These are phyloP conservation scores for Caenorhabditis zanzibari DNA, from an alignment of 2,888 invertebrate genomes.

Conservation along the genomic window DNA sequence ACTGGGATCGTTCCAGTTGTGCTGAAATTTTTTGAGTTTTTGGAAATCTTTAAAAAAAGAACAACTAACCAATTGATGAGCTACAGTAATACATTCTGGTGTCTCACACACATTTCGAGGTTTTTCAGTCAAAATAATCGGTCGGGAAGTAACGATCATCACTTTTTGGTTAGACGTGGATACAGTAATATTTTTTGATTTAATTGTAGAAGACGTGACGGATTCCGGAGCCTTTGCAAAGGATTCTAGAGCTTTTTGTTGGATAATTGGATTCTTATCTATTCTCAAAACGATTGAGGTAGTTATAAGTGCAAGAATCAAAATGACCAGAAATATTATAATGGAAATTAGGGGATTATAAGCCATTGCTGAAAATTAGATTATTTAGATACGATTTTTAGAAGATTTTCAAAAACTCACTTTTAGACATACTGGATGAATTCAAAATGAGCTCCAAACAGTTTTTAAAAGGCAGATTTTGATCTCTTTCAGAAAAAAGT, in stretches of 20 bases:
- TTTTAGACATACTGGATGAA: too few relatives aligned
- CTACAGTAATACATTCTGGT: conserved; percentile 27
- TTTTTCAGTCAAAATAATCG: background rate
- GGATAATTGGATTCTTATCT: background rate
- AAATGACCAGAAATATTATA: conserved; percentile 8
- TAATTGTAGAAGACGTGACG: background rate
- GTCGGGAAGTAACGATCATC: background rate
- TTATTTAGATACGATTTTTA: background rate
- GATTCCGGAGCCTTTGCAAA: background rate
- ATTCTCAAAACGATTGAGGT: background rate
- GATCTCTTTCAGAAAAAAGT: too few relatives aligned
- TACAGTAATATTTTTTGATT: background rate
- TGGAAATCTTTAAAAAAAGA: background rate
- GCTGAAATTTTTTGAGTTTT: conserved; percentile 73
- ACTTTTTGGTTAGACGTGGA: background rate
- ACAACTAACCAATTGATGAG: conserved; percentile 31
- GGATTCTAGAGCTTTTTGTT: background rate
- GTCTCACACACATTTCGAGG: conserved; percentile 18
- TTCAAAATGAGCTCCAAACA: too few relatives aligned
- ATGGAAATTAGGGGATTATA: too few relatives aligned
- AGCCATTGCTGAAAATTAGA: conserved; percentile 2
- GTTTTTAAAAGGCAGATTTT: too few relatives aligned
- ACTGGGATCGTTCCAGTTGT: conserved; percentile 78
- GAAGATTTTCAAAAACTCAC: background rate
- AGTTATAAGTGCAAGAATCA: background rate